Conservation (phyloP, 2,113 vertebrate species). For the Platysternon megacephalum region DNA sequence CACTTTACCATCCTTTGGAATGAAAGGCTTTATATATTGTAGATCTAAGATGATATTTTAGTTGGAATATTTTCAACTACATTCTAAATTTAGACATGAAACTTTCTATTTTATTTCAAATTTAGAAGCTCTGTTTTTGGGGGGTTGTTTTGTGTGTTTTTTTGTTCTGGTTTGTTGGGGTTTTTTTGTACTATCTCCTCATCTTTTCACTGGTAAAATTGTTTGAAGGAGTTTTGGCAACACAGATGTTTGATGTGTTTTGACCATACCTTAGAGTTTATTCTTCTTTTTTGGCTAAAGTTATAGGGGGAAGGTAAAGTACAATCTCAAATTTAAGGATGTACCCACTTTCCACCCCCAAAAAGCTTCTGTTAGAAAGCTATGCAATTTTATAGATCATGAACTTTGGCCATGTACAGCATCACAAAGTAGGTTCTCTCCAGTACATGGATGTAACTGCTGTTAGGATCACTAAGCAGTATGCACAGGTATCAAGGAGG, state of each 20-base stretch:
- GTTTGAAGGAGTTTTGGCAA: not conserved
- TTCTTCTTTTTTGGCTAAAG: not conserved
- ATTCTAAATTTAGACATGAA: not conserved
- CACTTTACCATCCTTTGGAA: not conserved
- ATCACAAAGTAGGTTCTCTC: not conserved
- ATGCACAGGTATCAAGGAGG: not conserved
- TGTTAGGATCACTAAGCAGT: not conserved
- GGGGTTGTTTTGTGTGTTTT: not conserved
- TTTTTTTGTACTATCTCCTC: not conserved
- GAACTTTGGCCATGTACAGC: not conserved
- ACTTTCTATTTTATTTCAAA: not conserved
- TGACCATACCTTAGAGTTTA: not conserved
- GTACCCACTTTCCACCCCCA: not conserved
- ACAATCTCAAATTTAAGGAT: not conserved
- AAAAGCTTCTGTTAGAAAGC: not conserved
- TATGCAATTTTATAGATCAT: not conserved
- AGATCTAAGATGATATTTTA: not conserved
- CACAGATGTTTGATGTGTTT: not conserved
- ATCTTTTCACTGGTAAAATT: not conserved
- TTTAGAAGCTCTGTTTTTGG: not conserved
- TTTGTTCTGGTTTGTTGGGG: not conserved
- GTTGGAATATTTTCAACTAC: not conserved
- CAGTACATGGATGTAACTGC: not conserved
- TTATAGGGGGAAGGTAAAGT: not conserved
- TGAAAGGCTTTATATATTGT: not conserved